Conservation (phyloP, 2,797 vertebrate genomes). For the Falco biarmicus region DNA sequence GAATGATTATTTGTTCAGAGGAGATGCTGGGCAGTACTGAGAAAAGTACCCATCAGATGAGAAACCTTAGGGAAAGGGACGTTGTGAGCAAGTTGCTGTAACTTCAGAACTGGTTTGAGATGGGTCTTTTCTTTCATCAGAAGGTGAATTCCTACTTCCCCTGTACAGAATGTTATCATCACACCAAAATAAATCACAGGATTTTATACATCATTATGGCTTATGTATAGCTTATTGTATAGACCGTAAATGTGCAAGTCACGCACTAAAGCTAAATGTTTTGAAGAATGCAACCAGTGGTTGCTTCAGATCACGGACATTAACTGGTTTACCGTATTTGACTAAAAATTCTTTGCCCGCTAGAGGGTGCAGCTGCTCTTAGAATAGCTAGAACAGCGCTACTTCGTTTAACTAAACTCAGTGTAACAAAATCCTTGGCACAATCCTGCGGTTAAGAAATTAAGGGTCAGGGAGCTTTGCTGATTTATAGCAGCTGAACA, state of each 20-base stretch:
- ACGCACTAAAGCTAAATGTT: fast-evolving
- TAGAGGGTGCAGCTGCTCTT: constrained; percentile 57
- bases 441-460: not conserved
- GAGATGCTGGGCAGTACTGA: not conserved
- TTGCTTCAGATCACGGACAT: not conserved
- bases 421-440: not conserved
- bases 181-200: not conserved
- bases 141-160: not conserved
- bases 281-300: not conserved
- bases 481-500: constrained; percentile 39
- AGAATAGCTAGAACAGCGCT: not conserved
- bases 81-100: not conserved
- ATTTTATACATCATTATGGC: not conserved
- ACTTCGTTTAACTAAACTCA: not conserved
- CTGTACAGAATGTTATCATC: not conserved
- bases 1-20: not conserved
- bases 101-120: not conserved
- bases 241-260: not conserved
- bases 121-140: not conserved
- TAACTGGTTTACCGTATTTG: not conserved
- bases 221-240: not conserved
- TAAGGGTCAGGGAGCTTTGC: constrained; percentile 14
- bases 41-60: not conserved
- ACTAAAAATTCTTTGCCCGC: constrained; percentile 11
- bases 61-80: not conserved